These are phyloP conservation scores for Malurus elegans DNA, from an alignment of 2,113 vertebrate species.

Conservation along the genomic window DNA sequence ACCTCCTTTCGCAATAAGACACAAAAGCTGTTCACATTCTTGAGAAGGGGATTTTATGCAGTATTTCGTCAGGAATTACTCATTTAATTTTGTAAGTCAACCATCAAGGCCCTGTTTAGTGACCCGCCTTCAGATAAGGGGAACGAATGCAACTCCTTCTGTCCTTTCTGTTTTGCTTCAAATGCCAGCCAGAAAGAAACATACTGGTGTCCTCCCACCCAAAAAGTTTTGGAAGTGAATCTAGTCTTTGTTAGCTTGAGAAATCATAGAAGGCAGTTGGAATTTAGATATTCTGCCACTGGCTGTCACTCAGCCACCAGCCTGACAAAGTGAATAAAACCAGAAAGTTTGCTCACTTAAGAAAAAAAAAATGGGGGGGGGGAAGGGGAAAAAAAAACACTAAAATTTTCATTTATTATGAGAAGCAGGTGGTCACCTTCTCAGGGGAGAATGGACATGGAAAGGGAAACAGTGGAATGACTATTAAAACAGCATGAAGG, in stretches of 20 bases:
- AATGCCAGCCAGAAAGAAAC: conserved; percentile 50
- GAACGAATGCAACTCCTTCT: conserved; percentile 2
- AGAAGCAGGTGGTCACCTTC: background rate
- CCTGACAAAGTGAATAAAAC: background rate
- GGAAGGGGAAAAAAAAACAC: background rate
- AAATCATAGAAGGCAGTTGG: background rate
- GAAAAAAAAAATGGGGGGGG: accelerated
- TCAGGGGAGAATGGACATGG: background rate
- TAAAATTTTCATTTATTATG: background rate
- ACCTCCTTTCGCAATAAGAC: background rate
- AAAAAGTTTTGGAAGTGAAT: conserved; percentile 36
- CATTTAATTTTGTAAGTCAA: conserved; percentile 40
- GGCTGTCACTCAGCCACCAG: background rate
- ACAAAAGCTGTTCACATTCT: conserved; percentile 23
- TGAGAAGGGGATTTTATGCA: background rate
- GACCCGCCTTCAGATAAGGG: conserved; percentile 26
- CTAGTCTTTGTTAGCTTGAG: conserved; percentile 17
- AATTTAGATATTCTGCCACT: background rate
- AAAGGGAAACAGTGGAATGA: background rate
- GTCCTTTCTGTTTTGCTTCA: conserved; percentile 13
- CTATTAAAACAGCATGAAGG: background rate
- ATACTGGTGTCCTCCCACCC: conserved; percentile 35
- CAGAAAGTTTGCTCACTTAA: background rate
- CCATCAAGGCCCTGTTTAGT: conserved; percentile 21
- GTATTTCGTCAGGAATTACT: background rate